A percentile compares a stretch with the other conserved stretches of the same genome.
These are phyloP conservation scores for Syrista parreyssii DNA, from an alignment of 2,888 invertebrate genomes.

Conservation along the genomic window DNA sequence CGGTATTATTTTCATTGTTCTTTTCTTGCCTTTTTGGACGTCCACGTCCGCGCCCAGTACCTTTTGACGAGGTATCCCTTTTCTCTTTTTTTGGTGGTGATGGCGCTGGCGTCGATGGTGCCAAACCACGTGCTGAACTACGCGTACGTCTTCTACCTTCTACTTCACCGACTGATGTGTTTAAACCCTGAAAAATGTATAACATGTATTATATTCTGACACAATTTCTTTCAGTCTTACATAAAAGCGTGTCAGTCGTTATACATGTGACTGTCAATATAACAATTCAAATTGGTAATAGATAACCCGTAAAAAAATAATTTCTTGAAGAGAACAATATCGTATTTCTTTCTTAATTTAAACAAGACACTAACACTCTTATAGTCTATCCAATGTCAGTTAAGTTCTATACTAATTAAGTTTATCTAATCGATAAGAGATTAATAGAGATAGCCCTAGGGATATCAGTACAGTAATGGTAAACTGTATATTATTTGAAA, in stretches of 20 bases:
- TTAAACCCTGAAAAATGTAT: constrained; percentile 63
- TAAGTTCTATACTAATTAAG: background rate
- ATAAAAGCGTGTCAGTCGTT: background rate
- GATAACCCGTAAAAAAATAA: background rate
- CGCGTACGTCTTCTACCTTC: constrained; percentile 71
- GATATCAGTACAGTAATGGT: background rate
- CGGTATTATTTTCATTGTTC: constrained; percentile 57
- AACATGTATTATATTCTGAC: background rate
- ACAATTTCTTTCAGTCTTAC: background rate
- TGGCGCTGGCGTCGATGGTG: constrained; percentile 68
- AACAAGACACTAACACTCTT: background rate
- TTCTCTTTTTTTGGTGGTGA: constrained; percentile 69
- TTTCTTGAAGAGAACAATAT: background rate
- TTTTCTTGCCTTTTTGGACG: constrained; percentile 62
- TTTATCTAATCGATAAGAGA: background rate
- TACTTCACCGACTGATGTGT: constrained; percentile 65
- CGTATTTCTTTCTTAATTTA: background rate
- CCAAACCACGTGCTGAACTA: constrained; percentile 69
- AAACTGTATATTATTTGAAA: constrained; percentile 30
- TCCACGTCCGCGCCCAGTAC: constrained; percentile 62
- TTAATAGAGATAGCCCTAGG: background rate
- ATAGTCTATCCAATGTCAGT: background rate
- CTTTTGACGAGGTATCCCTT: constrained; percentile 56
- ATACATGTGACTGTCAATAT: background rate
- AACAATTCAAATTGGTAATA: background rate